Evolutionary conservation across 2,113 vertebrate genomes (phyloP), one percentile per base, ranked within the genome.

Genomic region (Entomyzon cyanotis): DNA sequence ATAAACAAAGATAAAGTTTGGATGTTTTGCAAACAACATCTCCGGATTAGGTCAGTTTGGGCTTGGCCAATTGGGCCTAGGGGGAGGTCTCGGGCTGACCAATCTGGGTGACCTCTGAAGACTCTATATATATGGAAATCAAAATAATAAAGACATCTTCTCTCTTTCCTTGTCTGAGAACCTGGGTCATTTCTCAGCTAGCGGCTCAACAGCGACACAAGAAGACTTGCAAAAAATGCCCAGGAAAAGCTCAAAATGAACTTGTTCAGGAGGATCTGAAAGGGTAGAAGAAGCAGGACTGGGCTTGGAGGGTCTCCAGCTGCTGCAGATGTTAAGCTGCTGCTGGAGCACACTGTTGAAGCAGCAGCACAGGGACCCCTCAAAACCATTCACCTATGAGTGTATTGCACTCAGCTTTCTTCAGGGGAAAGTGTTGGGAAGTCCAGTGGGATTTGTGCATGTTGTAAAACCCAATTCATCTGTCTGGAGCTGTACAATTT

Each of bases 311-410:
- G 17, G 11, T 19, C 15, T 74, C 46, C 2, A 9, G 23, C 35
- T 60, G 44, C 1, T 11, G 55, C 64, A 90, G 74, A 73, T 4
- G 11, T 58, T 4, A 1, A 4, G 3, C 35, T 55, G 44, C 52
- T 7, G 24, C 47, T 69, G 1, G 5, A 4, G 31, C 58, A 52
- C 13, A 4, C 3, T 27, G 33, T 25, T 15, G 30, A 71, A 67
- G 49, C 0, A 0, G 33, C 49, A 91, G 42, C 27, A 41, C 11
- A 69, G 52, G 46, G 7, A 65, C 2, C 1, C 23, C 20, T 79
- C 5, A 6, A n/a, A 85, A 90, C 14, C 3, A 0, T 28, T 15
- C 23, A 42, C n/a, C 53, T 1, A 1, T 49, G 27, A 27, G 1
- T 52, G 6, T 64, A 23, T 15, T 82, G 18, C 41, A n/a, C n/a